Base-by-base conservation (phyloP, 2,113 vertebrate species). In the Otis tarda region DNA sequence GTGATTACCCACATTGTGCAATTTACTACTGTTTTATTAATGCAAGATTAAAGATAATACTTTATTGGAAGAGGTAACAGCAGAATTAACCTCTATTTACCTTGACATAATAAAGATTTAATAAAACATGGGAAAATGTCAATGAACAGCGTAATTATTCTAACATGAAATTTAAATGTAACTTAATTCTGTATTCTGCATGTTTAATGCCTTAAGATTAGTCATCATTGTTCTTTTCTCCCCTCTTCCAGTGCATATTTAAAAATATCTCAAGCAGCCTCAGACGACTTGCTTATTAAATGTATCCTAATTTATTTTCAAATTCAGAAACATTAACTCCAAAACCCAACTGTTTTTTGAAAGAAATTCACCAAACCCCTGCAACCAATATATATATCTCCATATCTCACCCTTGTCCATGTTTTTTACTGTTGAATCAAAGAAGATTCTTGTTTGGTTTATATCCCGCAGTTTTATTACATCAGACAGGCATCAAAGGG, bases 11-110 rank as follows among this genome's bases (percentile, higher is more conserved):
- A 93, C 96, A 97, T 94, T 97, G 96, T 97, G 96, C 87, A 98
- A 98, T 98, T 98, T 97, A 97, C 93, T 91, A 97, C 93, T 97
- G 95, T 98, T 98, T 98, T 98, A 98, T 97, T 98, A 98, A 98
- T 97, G 94, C 94, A 97, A 98, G 97, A 98, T 98, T 98, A 98
- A 97, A 98, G 97, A 98, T 98, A 98, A 98, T 97, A 97, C 94
- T 97, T 98, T 95, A 97, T 78, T 97, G 95, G 91, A 96, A 97
- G 89, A 97, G 97, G 96, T 97, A 98, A 97, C 95, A 97, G 97
- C 67, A 50, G 94, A 97, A 98, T 98, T 98, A 98, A 98, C 98
- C 97, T 98, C 98, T 98, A 98, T 98, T 98, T 98, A 98, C 97
- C 97, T 97, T 97, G 97, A 98, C 96, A 98, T 97, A 98, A 98